A percentile compares a stretch with the other conserved stretches of the same genome.
phyloP scores from a whole-genome alignment of 23 tunicate species.

The Halocynthia aurantium region DNA sequence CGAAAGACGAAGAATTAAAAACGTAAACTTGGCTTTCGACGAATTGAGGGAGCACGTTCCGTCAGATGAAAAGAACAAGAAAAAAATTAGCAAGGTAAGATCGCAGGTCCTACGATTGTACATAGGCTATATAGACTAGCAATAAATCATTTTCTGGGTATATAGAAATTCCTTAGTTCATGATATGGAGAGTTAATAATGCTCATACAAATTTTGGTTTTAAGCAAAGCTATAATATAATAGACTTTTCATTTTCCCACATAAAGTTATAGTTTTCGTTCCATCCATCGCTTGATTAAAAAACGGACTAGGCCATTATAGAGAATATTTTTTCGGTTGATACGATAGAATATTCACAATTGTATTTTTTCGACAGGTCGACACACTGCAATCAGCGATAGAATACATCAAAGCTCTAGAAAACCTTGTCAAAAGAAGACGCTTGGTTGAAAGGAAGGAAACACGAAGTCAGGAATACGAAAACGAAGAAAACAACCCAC shows the following conservation, averaged over 20 bases:
- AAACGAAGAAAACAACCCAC: neutral
- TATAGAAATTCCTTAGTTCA: no score
- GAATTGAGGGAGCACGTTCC: constrained; percentile 89
- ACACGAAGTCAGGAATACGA: neutral
- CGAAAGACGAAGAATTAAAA: constrained; percentile 75
- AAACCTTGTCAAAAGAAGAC: constrained; percentile 44
- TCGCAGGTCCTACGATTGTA: neutral
- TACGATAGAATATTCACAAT: neutral
- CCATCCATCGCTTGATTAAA: no score
- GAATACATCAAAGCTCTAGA: constrained; percentile 89
- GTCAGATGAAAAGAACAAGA: constrained; percentile 50
- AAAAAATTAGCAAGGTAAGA: constrained; percentile 77
- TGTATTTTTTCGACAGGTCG: constrained; percentile 42
- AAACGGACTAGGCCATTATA: no score
- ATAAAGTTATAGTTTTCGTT: no score
- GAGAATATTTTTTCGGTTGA: no score
- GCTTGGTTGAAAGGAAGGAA: neutral
- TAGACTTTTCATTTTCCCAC: no score
- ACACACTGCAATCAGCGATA: constrained; percentile 90
- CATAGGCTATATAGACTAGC: neutral
- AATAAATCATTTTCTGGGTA: neutral
- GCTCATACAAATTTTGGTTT: no score
- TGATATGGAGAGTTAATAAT: no score
- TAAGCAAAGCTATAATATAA: no score
- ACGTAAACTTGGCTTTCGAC: constrained; percentile 87